Percentiles rank a stretch among this genome's conserved stretches.
Evolutionary conservation across 2,888 invertebrate genomes (phyloP).

Genomic region (Drosophila algonquin): DNA sequence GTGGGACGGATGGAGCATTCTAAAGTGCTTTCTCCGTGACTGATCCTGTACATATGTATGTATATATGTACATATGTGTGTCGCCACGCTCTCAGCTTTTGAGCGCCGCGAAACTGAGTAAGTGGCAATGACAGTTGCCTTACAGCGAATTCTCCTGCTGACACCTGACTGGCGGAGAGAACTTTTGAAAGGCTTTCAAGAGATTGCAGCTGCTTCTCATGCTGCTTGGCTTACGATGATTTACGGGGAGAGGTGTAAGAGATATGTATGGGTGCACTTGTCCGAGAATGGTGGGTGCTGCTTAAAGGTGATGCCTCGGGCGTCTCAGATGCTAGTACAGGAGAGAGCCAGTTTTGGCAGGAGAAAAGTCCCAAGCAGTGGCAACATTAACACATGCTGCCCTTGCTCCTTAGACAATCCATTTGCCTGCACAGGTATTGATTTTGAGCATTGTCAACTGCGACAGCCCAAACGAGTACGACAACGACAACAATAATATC

Average conservation of each 20-base stretch:
- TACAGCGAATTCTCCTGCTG: constrained; percentile 23
- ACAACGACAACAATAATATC: constrained; percentile 25
- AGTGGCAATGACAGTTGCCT: constrained; percentile 41
- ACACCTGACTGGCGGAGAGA: constrained; percentile 22
- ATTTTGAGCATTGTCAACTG: constrained; percentile 53
- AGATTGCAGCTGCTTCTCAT: constrained; percentile 27
- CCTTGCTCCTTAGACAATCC: not conserved
- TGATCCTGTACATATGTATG: not conserved
- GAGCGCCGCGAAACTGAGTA: not conserved
- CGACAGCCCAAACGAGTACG: constrained; percentile 26
- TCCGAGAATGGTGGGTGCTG: too few species aligned
- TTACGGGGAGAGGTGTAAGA: not conserved
- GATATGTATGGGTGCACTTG: not conserved
- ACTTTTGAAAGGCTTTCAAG: constrained; percentile 35
- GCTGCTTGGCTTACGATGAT: too few species aligned
- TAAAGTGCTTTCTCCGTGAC: not conserved
- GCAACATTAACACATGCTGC: not conserved
- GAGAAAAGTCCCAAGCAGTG: not conserved
- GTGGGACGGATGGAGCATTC: not conserved
- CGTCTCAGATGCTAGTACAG: too few species aligned
- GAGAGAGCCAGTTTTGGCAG: not conserved
- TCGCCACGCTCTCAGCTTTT: too few species aligned
- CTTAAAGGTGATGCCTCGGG: too few species aligned
- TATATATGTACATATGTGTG: not conserved
- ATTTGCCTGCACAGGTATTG: constrained; percentile 44